Evolutionary conservation across 2,888 invertebrate species (phyloP), one percentile per base, ranked within the genome.

Genomic region (Caenorhabditis drosophilae): DNA sequence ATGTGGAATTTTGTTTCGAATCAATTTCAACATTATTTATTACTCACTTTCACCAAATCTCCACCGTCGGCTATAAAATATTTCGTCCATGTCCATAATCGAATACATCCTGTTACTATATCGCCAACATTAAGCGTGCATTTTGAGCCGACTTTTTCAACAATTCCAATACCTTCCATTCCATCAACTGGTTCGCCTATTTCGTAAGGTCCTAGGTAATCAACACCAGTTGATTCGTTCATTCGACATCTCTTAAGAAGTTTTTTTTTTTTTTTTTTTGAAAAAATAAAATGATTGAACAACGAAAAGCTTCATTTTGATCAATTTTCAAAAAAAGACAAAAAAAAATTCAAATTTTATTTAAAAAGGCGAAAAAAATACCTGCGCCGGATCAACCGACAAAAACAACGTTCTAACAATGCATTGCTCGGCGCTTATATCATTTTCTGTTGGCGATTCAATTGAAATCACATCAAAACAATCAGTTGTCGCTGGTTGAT

Each of bases 161-260:
- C 70, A 12, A 67, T 42, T 36, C 85, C 85, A 9, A 85, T 74
- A 6, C 84, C 85, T 49, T 81, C 82, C 27, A 84, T 69, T n/a
- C 85, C 85, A 23, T 75, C 69, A 1, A 84, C 70, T 1, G 81
- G 77, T 36, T 83, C 76, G 12, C 81, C 84, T 7, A 83, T 47
- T 51, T 76, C 70, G 77, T 83, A 84, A 4, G 84, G 76, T 11
- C 68, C 64, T 54, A 84, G 64, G 72, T 85, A 85, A n/a, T 84
- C 79, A 9, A 83, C 84, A 4, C 85, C 85, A n/a, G 84, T 79
- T 38, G 79, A 78, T 36, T 82, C 81, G 71, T 85, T 85, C 84
- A 85, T 83, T 3, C 83, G 75, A 67, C 85, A 85, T 57, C 85
- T 70, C 84, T 85, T 44, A 15, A 64, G 59, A 26, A 36, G 18